Percentiles rank a stretch among this genome's conserved stretches.
Conservation (phyloP, 1,140 invertebrate genomes). For the Acromyrmex charruanus region DNA sequence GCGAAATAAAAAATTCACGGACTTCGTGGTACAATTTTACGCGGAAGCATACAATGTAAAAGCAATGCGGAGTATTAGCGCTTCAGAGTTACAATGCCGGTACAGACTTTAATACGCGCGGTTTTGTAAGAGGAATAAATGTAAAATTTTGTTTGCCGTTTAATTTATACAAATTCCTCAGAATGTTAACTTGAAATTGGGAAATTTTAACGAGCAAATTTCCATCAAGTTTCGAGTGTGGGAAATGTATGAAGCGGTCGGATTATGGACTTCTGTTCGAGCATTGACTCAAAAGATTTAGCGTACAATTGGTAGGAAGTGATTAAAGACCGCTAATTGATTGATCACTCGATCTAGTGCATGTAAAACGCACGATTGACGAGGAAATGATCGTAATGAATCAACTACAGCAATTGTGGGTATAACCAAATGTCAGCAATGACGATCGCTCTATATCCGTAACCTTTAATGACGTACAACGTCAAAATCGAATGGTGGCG, state of each 20-base stretch:
- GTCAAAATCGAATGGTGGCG: constrained; percentile 69
- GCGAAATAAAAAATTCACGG: constrained; percentile 40
- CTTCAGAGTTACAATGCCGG: background rate
- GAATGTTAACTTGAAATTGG: background rate
- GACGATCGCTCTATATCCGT: constrained; percentile 60
- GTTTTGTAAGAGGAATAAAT: constrained; percentile 1
- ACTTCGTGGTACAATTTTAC: constrained; percentile 13
- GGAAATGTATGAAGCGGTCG: background rate
- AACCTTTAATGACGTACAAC: constrained; percentile 66
- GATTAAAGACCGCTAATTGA: constrained; percentile 37
- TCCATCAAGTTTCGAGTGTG: background rate
- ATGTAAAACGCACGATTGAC: background rate
- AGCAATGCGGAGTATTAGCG: constrained; percentile 12
- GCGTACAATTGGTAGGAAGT: constrained; percentile 8
- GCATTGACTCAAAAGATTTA: constrained; percentile 19
- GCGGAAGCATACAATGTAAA: constrained; percentile 21
- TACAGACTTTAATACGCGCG: background rate
- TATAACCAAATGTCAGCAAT: constrained; percentile 26
- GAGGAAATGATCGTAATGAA: constrained; percentile 31
- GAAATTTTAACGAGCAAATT: background rate
- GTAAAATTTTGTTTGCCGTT: background rate
- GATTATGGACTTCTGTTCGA: constrained; percentile 4
- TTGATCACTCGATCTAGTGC: constrained; percentile 10
- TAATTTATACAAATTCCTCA: background rate
- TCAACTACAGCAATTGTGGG: background rate